Evolutionary conservation across 2,888 invertebrate genomes (phyloP).

Genomic region (Latrodectus hesperus): DNA sequence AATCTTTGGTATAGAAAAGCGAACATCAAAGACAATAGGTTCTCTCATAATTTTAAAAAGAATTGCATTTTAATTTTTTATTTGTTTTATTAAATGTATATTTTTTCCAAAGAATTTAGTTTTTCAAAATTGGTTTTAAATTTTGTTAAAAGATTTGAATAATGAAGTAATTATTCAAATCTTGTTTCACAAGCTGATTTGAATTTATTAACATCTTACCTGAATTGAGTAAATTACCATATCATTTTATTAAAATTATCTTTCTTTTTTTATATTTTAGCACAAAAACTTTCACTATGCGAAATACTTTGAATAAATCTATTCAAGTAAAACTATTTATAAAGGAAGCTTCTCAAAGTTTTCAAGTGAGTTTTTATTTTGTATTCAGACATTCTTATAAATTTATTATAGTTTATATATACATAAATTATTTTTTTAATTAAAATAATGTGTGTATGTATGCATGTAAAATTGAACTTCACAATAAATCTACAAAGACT

Average conservation of each 20-base stretch:
- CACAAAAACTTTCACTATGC: constrained; percentile 27
- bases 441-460: not conserved
- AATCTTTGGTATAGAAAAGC: too few species aligned
- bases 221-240: too few species aligned
- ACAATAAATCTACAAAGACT: not conserved
- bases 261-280: constrained; percentile 22
- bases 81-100: too few species aligned
- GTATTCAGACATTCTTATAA: not conserved
- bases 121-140: too few species aligned
- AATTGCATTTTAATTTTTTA: too few species aligned
- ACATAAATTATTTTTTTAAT: too few species aligned
- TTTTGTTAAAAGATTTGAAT: not conserved
- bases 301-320: constrained; percentile 23
- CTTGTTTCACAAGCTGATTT: not conserved
- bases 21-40: too few species aligned
- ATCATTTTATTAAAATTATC: too few species aligned
- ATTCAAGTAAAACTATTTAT: constrained; percentile 36
- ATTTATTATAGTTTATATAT: not conserved
- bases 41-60: too few species aligned
- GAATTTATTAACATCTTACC: too few species aligned
- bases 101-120: too few species aligned
- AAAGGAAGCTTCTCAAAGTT: constrained; percentile 33
- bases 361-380: constrained; percentile 19
- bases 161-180: not conserved
- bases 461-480: not conserved